Conservation (phyloP, 2,113 vertebrate genomes). For the Oophaga pumilio region DNA sequence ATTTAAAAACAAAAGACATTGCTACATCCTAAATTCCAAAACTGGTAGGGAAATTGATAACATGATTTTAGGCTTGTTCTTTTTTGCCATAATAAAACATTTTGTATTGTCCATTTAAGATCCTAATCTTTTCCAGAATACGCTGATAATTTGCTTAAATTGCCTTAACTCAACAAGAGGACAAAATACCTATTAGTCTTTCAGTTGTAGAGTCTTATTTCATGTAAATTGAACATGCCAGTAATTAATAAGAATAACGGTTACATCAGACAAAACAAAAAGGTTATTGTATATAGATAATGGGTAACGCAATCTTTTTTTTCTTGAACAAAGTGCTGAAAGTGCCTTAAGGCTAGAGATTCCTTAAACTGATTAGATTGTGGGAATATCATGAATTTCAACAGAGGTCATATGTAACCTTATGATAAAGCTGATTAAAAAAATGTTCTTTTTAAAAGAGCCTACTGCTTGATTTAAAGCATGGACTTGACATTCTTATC, state of each 20-base stretch:
- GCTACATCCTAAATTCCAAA: no score
- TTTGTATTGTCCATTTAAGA: neutral
- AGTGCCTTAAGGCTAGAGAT: conserved; percentile 37
- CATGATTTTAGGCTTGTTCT: neutral
- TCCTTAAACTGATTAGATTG: conserved; percentile 37
- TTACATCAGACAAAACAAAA: conserved; percentile 28
- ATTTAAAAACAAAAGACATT: no score
- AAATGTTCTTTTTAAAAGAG: conserved; percentile 32
- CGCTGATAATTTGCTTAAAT: neutral
- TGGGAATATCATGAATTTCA: conserved; percentile 27
- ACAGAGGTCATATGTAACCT: conserved; percentile 46
- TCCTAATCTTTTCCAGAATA: neutral
- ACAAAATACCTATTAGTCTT: conserved; percentile 30
- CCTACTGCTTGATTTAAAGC: conserved; percentile 35
- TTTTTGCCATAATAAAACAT: neutral
- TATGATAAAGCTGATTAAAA: conserved; percentile 50
- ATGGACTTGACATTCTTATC: conserved; percentile 47
- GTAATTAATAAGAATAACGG: conserved; percentile 52
- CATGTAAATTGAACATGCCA: conserved; percentile 25
- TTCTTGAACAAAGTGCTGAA: conserved; percentile 25
- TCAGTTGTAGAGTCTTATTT: conserved; percentile 23
- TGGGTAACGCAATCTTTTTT: conserved; percentile 33
- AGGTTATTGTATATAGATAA: conserved; percentile 41
- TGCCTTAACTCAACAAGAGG: conserved; percentile 3
- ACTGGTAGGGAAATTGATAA: neutral